A percentile compares a stretch with the other conserved stretches of the same genome.
These are phyloP conservation scores for Ectemnius continuus DNA, from an alignment of 2,888 invertebrate species.

Conservation along the genomic window DNA sequence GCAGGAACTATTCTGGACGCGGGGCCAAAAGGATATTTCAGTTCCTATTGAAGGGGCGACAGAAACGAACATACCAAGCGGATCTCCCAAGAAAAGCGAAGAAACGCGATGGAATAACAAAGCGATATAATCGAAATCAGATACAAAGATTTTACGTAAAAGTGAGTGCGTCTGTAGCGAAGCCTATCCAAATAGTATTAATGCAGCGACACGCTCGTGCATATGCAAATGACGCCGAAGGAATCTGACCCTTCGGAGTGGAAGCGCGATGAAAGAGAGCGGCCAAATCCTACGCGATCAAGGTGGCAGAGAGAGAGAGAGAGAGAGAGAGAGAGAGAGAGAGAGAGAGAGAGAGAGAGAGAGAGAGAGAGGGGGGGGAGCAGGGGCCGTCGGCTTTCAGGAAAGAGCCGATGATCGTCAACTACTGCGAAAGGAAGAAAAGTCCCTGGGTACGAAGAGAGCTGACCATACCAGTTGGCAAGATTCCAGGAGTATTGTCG, in stretches of 20 bases:
- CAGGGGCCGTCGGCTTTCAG: constrained; percentile 14
- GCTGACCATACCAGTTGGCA: constrained; percentile 48
- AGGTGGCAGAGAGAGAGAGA: no score
- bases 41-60: constrained; percentile 12
- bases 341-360: no score
- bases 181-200: constrained; percentile 2
- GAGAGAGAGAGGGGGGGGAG: no score
- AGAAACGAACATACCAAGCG: not conserved
- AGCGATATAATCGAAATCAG: not conserved
- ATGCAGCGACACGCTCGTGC: not conserved
- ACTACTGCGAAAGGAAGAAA: constrained; percentile 24
- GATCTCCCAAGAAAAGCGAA: no score
- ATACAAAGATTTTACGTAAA: not conserved
- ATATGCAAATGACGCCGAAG: not conserved
- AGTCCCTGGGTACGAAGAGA: constrained; percentile 14
- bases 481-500: constrained; percentile 36
- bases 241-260: not conserved
- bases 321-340: no score
- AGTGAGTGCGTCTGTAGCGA: not conserved
- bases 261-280: not conserved
- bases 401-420: not conserved
- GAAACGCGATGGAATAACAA: constrained; percentile 5
- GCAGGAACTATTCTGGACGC: not conserved
- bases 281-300: not conserved
- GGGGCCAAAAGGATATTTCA: constrained; percentile 22